Percentiles rank a stretch among this genome's conserved stretches.
phyloP scores from a whole-genome alignment of 2,797 vertebrate genomes.

The Taeniopygia guttata region DNA sequence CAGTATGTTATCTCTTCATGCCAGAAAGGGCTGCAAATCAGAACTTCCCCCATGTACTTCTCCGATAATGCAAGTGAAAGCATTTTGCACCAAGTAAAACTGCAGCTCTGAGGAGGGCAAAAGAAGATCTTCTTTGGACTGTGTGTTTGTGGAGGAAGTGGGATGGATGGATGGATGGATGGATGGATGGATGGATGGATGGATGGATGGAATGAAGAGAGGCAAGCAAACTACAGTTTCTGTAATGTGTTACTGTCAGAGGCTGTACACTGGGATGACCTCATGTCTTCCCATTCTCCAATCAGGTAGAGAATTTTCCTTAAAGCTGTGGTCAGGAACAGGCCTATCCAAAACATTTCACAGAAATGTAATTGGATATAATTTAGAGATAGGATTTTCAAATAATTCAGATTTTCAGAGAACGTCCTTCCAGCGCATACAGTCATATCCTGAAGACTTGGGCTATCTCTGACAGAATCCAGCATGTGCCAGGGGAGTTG shows the following conservation, averaged over 20 bases:
- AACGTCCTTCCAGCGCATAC: background rate
- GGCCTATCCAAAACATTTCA: background rate
- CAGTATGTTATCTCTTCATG: background rate
- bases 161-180: background rate
- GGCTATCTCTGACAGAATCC: background rate
- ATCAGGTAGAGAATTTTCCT: background rate
- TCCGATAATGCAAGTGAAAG: background rate
- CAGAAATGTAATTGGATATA: background rate
- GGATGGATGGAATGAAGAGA: background rate
- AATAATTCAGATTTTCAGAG: background rate
- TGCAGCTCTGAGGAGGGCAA: background rate
- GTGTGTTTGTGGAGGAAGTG: background rate
- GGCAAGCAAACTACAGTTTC: background rate
- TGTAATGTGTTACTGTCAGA: background rate
- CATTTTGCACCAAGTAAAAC: background rate
- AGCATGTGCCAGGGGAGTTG: rapidly evolving
- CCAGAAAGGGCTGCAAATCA: background rate
- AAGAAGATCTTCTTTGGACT: background rate
- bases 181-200: background rate
- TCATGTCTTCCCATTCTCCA: background rate
- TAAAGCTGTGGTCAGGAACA: background rate
- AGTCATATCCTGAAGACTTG: background rate
- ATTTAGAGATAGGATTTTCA: background rate
- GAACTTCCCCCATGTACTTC: background rate
- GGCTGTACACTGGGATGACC: background rate